phyloP scores from a whole-genome alignment of 35 echinoderm and acorn worm genomes.

The Anneissia japonica region DNA sequence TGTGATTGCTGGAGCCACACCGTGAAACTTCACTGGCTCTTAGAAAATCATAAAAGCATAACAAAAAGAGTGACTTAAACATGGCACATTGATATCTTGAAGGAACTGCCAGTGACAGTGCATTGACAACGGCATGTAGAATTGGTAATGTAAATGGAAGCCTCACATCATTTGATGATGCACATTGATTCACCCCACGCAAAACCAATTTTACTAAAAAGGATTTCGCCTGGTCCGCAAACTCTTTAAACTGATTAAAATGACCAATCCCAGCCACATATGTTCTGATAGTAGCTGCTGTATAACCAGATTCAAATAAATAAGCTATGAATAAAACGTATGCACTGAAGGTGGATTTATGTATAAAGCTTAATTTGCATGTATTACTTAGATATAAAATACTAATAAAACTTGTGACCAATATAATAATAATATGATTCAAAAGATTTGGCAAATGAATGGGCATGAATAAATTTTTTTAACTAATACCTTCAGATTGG shows the following conservation, averaged over 20 bases:
- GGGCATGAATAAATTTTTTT: too few relatives aligned
- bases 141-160: neutral
- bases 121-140: neutral
- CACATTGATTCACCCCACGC: neutral
- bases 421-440: too few relatives aligned
- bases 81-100: neutral
- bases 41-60: neutral
- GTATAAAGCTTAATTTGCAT: too few relatives aligned
- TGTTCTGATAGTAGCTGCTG: neutral
- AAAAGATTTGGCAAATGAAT: too few relatives aligned
- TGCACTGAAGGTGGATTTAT: too few relatives aligned
- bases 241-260: neutral
- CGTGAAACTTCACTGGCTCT: conserved; percentile 8
- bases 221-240: neutral
- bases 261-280: conserved; percentile 26
- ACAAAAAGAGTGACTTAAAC: conserved; percentile 3
- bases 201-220: conserved; percentile 10
- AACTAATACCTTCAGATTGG: too few relatives aligned
- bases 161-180: neutral
- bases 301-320: neutral
- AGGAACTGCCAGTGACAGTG: neutral
- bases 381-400: too few relatives aligned
- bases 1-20: neutral
- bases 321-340: neutral
- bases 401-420: too few relatives aligned